Percentiles rank a stretch among this genome's conserved stretches.
Conservation (phyloP, 1,140 invertebrate genomes). For the Leptoteleia sp. region DNA sequence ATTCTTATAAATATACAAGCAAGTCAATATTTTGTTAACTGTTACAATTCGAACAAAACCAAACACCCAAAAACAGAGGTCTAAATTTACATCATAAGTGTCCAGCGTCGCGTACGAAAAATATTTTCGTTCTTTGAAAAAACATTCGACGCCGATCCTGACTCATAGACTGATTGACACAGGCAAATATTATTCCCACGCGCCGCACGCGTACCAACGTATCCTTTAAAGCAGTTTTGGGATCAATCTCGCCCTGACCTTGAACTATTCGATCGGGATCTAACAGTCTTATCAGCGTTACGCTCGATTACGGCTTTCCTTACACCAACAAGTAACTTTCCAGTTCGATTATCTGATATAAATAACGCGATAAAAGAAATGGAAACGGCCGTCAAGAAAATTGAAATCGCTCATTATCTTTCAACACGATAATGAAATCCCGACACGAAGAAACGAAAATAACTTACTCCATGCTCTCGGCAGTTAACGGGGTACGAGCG, state of each 20-base stretch:
- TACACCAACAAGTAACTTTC: slow-evolving; percentile 40
- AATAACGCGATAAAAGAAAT: slow-evolving; percentile 51
- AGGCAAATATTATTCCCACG: slow-evolving; percentile 31
- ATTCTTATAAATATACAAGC: neutral
- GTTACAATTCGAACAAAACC: slow-evolving; percentile 15
- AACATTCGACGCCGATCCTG: slow-evolving; percentile 29
- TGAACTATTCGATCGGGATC: slow-evolving; percentile 31
- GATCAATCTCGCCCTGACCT: slow-evolving; percentile 21
- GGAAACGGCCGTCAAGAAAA: slow-evolving; percentile 35
- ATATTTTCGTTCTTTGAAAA: slow-evolving; percentile 40
- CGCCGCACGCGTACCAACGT: neutral
- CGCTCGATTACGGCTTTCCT: slow-evolving; percentile 36
- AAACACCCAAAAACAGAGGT: slow-evolving; percentile 14
- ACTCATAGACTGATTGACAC: slow-evolving; percentile 34
- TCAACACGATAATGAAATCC: slow-evolving; percentile 60
- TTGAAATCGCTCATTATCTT: slow-evolving; percentile 63
- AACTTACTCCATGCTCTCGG: slow-evolving; percentile 49
- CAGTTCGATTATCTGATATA: slow-evolving; percentile 49
- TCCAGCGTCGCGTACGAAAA: slow-evolving; percentile 14
- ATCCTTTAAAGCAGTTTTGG: slow-evolving; percentile 25
- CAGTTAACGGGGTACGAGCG: slow-evolving; percentile 18
- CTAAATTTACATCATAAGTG: slow-evolving; percentile 29
- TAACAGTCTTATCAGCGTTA: slow-evolving; percentile 46
- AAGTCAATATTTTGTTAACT: slow-evolving; percentile 43
- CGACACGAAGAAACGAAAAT: slow-evolving; percentile 48